Evolutionary conservation across 2,888 invertebrate species (phyloP).

Genomic region (Cephus rjabovi): DNA sequence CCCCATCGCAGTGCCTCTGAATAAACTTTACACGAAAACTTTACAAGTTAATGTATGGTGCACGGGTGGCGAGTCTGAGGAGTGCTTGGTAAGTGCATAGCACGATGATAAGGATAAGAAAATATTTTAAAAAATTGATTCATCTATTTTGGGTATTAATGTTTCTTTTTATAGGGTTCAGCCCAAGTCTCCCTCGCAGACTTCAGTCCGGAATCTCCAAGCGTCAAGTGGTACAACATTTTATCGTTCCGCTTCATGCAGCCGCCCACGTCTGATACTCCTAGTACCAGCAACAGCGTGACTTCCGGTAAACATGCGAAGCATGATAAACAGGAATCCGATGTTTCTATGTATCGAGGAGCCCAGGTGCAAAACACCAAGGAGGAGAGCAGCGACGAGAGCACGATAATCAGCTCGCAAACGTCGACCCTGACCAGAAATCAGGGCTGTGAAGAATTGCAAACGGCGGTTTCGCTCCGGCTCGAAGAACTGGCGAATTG

Average conservation of each 20-base stretch:
- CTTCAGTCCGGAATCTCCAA: constrained; percentile 85
- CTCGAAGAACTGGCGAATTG: constrained; percentile 70
- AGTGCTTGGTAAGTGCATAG: constrained; percentile 83
- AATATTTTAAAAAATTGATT: constrained; percentile 65
- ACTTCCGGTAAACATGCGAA: constrained; percentile 38
- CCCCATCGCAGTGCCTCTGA: constrained; percentile 79
- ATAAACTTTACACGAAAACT: constrained; percentile 87
- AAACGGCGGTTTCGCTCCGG: constrained; percentile 69
- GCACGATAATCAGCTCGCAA: constrained; percentile 95
- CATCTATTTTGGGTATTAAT: constrained; percentile 16
- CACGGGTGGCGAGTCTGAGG: constrained; percentile 76
- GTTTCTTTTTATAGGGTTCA: constrained; percentile 77
- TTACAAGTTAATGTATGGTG: constrained; percentile 91
- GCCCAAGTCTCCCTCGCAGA: constrained; percentile 96
- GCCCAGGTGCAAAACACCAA: constrained; percentile 66
- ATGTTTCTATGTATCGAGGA: constrained; percentile 64
- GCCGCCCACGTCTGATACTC: constrained; percentile 63
- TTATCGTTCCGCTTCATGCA: constrained; percentile 85
- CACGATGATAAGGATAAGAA: constrained; percentile 66
- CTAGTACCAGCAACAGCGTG: constrained; percentile 39
- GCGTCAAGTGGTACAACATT: constrained; percentile 95
- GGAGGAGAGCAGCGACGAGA: constrained; percentile 97
- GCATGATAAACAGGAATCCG: constrained; percentile 69
- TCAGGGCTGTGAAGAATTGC: constrained; percentile 70
- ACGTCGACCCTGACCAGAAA: constrained; percentile 95